Base-by-base conservation (phyloP, 2,797 vertebrate genomes). In the Echiichthys vipera region DNA sequence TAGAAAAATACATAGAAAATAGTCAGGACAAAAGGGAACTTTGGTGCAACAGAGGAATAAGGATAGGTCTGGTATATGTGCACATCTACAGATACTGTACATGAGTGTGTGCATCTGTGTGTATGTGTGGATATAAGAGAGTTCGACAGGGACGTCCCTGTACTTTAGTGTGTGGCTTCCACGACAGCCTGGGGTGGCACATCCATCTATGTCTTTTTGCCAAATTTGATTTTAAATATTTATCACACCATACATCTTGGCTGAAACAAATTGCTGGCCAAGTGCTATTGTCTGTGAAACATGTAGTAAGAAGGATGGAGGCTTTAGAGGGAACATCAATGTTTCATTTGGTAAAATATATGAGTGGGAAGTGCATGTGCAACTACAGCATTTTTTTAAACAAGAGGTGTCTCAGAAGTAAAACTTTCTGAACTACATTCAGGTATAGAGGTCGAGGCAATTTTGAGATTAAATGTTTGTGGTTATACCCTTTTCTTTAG, bases 211-310 rank as follows among this genome's bases (percentile, higher is more conserved):
- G 97, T 99, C 98, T 95, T 97, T 97, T 98, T 97, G 96, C 97
- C 96, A 98, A 97, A 99, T 99, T 99, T 99, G 97, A 98, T 99
- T 99, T 99, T 99, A 99, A 99, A 99, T 99, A 99, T 99, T 99
- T 98, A 99, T 96, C 96, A 93, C 95, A 88, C 96, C 96, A 96
- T 98, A 97, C 91, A 97, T 99, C 98, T 98, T 97, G 93, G 91
- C 94, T 93, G 96, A 95, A 96, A 93, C 95, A 98, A 99, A 98
- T 99, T 96, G 97, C 95, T 95, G 95, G 96, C 94, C 95, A 97
- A 98, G 96, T 97, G 95, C 96, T 97, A 96, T 97, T 99, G 97
- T 98, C 97, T 97, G 94, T 92, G 91, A 95, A 96, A 95, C 93
- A 94, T 94, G 94, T 95, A 92, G 89, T 95, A 98, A 98, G 97